phyloP scores from a whole-genome alignment of 1,140 invertebrate species.

The Bombyx mandarina region DNA sequence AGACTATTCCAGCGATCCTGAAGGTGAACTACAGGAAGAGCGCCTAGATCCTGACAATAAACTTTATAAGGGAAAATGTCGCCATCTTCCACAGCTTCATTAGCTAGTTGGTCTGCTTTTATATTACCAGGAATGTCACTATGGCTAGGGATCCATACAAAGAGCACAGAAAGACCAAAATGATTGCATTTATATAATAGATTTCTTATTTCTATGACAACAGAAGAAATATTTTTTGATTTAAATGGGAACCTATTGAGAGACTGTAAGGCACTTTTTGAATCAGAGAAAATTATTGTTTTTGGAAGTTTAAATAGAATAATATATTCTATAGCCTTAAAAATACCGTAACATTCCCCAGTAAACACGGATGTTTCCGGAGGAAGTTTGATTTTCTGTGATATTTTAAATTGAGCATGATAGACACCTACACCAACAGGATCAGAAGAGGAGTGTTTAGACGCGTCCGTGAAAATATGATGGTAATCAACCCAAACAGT shows the following conservation, averaged over 20 bases:
- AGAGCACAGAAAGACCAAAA: too few relatives aligned
- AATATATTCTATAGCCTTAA: constrained; percentile 12
- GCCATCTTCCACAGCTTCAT: too few relatives aligned
- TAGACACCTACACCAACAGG: constrained; percentile 10
- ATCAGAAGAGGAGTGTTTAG: constrained; percentile 8
- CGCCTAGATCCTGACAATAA: too few relatives aligned
- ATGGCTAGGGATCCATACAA: too few relatives aligned
- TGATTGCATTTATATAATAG: too few relatives aligned
- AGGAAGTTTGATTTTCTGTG: constrained; percentile 11
- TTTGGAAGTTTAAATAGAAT: constrained; percentile 8
- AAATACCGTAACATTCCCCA: constrained; percentile 11
- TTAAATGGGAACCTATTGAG: constrained; percentile 10
- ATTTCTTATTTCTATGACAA: too few relatives aligned
- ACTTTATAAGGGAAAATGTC: too few relatives aligned
- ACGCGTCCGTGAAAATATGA: constrained; percentile 12
- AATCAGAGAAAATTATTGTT: constrained; percentile 10
- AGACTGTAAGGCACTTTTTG: constrained; percentile 8
- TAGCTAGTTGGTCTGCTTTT: too few relatives aligned
- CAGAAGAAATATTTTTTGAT: too few relatives aligned
- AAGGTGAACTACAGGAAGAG: too few relatives aligned
- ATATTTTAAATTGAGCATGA: constrained; percentile 10
- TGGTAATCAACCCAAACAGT: constrained; percentile 1
- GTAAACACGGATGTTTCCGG: constrained; percentile 11
- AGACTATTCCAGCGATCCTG: too few relatives aligned
- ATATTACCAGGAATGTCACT: too few relatives aligned